Evolutionary conservation across 64 coral and sea anemone genomes (phyloP), one percentile per base, ranked within the genome.

Genomic region (Astreopora myriophthalma): DNA sequence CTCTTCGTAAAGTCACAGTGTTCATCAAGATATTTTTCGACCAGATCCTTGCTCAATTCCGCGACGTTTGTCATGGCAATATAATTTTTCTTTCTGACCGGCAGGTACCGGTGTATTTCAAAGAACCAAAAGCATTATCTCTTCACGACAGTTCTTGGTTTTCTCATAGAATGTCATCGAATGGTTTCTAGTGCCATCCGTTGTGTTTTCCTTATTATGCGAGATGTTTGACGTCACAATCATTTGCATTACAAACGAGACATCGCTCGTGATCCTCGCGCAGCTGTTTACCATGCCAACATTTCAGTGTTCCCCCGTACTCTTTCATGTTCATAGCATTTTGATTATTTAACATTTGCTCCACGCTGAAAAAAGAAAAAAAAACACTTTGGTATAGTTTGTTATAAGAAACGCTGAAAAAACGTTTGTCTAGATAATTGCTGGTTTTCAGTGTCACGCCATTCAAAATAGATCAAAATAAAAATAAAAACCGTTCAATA

Each of bases 21-120:
- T 71, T 79, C 89, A 75, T 96, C 95, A 69, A 96, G 71, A 66
- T 84, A 96, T 75, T 86, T 73, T 79, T 96, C 95, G 63, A 96
- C 95, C 16, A 93, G 39, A 19, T 93, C 95, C 16, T 88, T 86
- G 32, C n/a, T 94, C 31, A 94, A 48, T 29, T 93, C 60, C 51
- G 24, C 34, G 28, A 33, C 19, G 55, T 64, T 65, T 23, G 79
- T 33, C 31, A 83, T 83, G 37, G 28, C 49, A 3, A 34, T 33
- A 31, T 29, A 31, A 60, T 23, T 27, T 83, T 36, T 19, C 11
- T 37, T 38, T 22, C 12, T 78, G 24, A 29, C 20, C 24, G 5
- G 74, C 30, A 34, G 13, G 13, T 81, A 16, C 17, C 32, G 20
- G 17, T 64, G 60, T 8, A 24, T 6, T 81, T 36, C n/a, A 63